phyloP scores from a whole-genome alignment of 2,888 invertebrate species.

The Eristalis pertinax region DNA sequence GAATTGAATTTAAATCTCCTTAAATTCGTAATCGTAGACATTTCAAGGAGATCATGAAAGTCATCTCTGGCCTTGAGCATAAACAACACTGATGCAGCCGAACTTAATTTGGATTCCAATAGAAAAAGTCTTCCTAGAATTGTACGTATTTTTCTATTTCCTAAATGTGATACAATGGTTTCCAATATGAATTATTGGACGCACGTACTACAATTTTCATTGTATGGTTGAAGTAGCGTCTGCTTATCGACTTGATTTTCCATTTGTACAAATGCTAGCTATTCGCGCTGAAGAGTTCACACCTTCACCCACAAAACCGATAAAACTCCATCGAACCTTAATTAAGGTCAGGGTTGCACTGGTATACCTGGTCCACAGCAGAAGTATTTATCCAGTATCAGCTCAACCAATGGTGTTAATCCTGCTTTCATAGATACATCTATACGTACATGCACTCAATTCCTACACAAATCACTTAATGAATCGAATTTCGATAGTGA shows the following conservation, averaged over 20 bases:
- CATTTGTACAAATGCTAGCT: neutral
- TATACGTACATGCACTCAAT: neutral
- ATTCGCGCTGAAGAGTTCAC: neutral
- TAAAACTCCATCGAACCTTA: neutral
- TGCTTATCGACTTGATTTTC: neutral
- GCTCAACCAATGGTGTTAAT: slow-evolving; percentile 8
- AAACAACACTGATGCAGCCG: too few species aligned
- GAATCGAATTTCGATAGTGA: slow-evolving; percentile 12
- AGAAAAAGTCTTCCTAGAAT: neutral
- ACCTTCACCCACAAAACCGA: neutral
- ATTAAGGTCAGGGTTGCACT: slow-evolving; percentile 5
- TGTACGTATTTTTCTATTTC: too few species aligned
- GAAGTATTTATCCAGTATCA: neutral
- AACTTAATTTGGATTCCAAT: too few species aligned
- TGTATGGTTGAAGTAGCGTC: neutral
- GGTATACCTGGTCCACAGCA: neutral
- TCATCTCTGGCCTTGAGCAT: too few species aligned
- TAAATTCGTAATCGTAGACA: too few species aligned
- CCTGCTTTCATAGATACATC: neutral
- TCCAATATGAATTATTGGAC: neutral
- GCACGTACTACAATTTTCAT: neutral
- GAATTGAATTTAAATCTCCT: too few species aligned
- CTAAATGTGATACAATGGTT: too few species aligned
- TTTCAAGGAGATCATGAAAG: too few species aligned
- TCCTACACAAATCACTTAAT: slow-evolving; percentile 24